Evolutionary conservation across 2,797 vertebrate genomes (phyloP), one percentile per base, ranked within the genome.

Genomic region (Gastrophryne carolinensis): DNA sequence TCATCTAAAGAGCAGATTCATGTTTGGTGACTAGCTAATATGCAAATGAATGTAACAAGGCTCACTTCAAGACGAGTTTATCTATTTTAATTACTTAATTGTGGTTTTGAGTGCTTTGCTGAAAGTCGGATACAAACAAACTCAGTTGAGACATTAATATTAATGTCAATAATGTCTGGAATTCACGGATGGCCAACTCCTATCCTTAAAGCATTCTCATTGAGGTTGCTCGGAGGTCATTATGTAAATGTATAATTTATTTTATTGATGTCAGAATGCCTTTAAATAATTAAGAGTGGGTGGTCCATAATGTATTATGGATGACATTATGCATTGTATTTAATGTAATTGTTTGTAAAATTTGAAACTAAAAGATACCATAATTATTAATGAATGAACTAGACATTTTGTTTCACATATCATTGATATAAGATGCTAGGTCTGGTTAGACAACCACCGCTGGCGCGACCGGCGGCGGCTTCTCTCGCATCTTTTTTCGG

Each of bases 61-160:
- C 23, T 56, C 39, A 29, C 35, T 69, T 56, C 27, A 26, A 39
- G 34, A 68, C 37, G 23, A 69, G 27, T 27, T 27, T 56, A 69
- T 69, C 57, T 69, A 39, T 56, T 57, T 68, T 69, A 69, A 44
- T 69, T 30, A 69, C 50, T 69, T 69, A 56, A 69, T 41, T 69
- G 52, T 44, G 26, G 11, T 69, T 69, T 56, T 30, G 32, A 69
- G 23, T 56, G 66, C 52, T 69, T 41, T 69, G 35, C 57, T 54
- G 37, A 52, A 69, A 57, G 54, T 56, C 35, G 41, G 66, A 56
- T 56, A 57, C 54, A 69, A 69, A 69, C 54, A 37, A 69, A 41
- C 29, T 11, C 54, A 35, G 11, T 57, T 21, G 27, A 57, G 52
- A 37, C 35, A 69, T 69, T 69, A 69, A 69, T 69, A 69, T 69